Evolutionary conservation across 2,797 vertebrate species (phyloP).

Genomic region (Rhinoraja longicauda): DNA sequence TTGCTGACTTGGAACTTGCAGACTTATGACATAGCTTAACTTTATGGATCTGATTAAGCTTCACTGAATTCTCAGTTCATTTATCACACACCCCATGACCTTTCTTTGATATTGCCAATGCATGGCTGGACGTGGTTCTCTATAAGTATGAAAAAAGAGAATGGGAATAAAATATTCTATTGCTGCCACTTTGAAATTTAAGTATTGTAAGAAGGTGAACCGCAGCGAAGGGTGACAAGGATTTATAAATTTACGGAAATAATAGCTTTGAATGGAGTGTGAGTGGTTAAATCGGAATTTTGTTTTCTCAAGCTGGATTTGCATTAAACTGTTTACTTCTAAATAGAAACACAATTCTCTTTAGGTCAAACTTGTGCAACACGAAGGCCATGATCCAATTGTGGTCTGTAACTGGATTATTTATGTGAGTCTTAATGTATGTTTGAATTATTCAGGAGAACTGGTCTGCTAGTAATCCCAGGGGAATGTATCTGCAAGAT

Average conservation of each 20-base stretch:
- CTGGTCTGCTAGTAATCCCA: not conserved
- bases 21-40: not conserved
- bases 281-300: not conserved
- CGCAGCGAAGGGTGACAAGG: not conserved
- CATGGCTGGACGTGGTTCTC: not conserved
- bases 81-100: not conserved
- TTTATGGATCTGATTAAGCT: not conserved
- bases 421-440: not conserved
- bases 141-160: not conserved
- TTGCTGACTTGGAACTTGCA: not conserved
- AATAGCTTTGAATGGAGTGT: not conserved
- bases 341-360: not conserved
- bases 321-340: not conserved
- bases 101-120: not conserved
- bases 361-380: not conserved
- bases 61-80: not conserved
- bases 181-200: not conserved
- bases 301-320: not conserved
- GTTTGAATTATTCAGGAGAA: conserved; percentile 22
- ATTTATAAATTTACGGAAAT: not conserved
- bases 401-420: conserved; percentile 16
- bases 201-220: not conserved
- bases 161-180: conserved; percentile 1
- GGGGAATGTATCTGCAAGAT: not conserved
- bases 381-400: not conserved